phyloP scores from a whole-genome alignment of 2,888 invertebrate species.

The Abscondita cerata region DNA sequence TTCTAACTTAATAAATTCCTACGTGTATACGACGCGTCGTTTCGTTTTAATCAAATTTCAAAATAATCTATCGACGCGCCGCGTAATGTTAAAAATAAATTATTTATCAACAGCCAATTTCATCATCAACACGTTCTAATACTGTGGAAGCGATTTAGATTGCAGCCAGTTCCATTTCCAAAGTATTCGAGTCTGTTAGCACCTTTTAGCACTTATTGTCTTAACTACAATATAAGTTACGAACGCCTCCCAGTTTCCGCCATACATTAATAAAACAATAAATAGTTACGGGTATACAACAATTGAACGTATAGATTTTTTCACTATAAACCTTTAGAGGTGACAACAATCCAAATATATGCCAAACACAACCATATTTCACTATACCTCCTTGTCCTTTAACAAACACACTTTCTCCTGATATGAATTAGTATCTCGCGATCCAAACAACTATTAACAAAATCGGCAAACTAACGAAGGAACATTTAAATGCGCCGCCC shows the following conservation, averaged over 20 bases:
- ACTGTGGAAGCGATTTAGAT: conserved; percentile 17
- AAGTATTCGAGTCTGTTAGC: conserved; percentile 26
- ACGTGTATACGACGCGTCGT: conserved; percentile 2
- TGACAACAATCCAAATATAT: background rate
- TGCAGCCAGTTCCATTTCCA: background rate
- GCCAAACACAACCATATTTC: no score
- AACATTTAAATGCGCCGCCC: background rate
- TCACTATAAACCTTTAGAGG: background rate
- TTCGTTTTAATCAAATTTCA: no score
- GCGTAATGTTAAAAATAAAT: conserved; percentile 29
- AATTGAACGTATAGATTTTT: background rate
- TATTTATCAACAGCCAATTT: conserved; percentile 37
- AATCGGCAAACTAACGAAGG: conserved; percentile 1
- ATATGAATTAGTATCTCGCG: conserved; percentile 9
- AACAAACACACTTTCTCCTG: background rate
- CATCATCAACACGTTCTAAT: conserved; percentile 16
- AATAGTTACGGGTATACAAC: no score
- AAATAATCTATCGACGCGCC: no score
- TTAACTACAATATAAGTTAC: conserved; percentile 30
- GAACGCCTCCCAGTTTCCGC: conserved; percentile 7
- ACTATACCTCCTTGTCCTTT: no score
- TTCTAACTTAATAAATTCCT: conserved; percentile 17
- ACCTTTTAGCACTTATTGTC: conserved; percentile 34
- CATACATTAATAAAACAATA: no score
- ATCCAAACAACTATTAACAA: background rate